Base-by-base conservation (phyloP, 2,888 invertebrate species). In the Tachina lurida region DNA sequence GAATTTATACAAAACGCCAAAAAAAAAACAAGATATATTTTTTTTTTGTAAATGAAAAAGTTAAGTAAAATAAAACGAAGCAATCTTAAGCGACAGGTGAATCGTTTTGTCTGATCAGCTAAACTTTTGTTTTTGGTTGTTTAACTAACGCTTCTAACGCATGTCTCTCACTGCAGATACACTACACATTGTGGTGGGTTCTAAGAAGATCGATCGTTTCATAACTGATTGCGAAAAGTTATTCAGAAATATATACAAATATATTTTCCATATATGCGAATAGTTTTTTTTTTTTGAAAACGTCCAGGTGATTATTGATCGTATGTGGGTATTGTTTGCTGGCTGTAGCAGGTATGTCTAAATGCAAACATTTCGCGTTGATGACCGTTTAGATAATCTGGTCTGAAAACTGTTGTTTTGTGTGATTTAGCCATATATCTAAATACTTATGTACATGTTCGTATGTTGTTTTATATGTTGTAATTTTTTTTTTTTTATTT, bases 121-220 rank as follows among this genome's bases (percentile, higher is more conserved):
- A 70, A 45, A 79, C 56, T 39, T 63, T 73, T 73, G 49, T 60
- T 65, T 63, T 68, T n/a, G 17, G 76, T 79, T 85, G 80, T 79
- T 82, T 75, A 58, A 75, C 86, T 86, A 86, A 86, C 86, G 86
- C 79, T 83, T 80, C 83, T 86, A 83, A 83, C 86, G 83, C 83
- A 83, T 80, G 49, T 73, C 71, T 68, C 65, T 71, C 49, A 15
- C 31, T 67, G 7, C 31, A 63, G 10, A 63, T 12, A 63, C 58
- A 45, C 31, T 5, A 7, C 10, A 56, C 68, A 60, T 67, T 62
- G 58, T 76, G 76, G 70, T 86, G 79, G 83, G 67, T 86, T 83
- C 86, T 65, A 65, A 76, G 86, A 86, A 86, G 86, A 86, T 86
- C 83, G 86, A 86, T 86, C 86, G 86, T 76, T 86, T 83, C 47